Evolutionary conservation across 2,888 invertebrate species (phyloP).

Genomic region (Clepsis dumicolana): DNA sequence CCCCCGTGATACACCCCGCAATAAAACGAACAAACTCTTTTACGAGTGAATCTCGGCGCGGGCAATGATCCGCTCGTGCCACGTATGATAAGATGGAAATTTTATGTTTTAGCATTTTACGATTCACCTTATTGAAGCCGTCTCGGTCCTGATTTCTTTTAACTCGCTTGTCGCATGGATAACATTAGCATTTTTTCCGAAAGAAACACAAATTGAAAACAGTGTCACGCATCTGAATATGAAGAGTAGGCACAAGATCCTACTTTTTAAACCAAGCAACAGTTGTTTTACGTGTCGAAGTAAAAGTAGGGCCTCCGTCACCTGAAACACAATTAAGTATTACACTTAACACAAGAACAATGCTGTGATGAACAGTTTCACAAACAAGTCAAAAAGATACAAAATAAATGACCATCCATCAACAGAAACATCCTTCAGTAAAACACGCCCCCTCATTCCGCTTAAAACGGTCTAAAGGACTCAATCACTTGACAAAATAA

Average conservation of each 20-base stretch:
- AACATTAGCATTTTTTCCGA: slow-evolving; percentile 19
- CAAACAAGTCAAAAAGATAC: not conserved
- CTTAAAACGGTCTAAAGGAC: not conserved
- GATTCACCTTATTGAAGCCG: slow-evolving; percentile 42
- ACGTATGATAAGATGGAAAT: slow-evolving; percentile 43
- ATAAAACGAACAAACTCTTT: slow-evolving; percentile 66
- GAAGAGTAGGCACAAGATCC: no score
- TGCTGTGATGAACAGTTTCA: no score
- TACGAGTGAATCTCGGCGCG: slow-evolving; percentile 62
- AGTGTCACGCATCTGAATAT: not conserved
- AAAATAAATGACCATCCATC: not conserved
- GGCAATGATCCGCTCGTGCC: slow-evolving; percentile 46
- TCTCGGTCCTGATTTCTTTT: slow-evolving; percentile 34
- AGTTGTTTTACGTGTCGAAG: not conserved
- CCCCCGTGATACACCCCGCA: slow-evolving; percentile 55
- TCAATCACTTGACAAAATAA: slow-evolving; percentile 7
- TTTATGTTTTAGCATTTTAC: slow-evolving; percentile 45
- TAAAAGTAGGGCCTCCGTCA: not conserved
- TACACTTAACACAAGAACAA: not conserved
- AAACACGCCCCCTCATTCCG: not conserved
- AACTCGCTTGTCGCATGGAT: slow-evolving; percentile 25
- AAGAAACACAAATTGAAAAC: slow-evolving; percentile 2
- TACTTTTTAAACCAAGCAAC: not conserved
- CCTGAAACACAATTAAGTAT: not conserved
- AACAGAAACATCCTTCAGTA: not conserved